Percentiles rank a stretch among this genome's conserved stretches.
phyloP scores from a whole-genome alignment of 2,888 invertebrate species.

The Lasioglossum figueresi region DNA sequence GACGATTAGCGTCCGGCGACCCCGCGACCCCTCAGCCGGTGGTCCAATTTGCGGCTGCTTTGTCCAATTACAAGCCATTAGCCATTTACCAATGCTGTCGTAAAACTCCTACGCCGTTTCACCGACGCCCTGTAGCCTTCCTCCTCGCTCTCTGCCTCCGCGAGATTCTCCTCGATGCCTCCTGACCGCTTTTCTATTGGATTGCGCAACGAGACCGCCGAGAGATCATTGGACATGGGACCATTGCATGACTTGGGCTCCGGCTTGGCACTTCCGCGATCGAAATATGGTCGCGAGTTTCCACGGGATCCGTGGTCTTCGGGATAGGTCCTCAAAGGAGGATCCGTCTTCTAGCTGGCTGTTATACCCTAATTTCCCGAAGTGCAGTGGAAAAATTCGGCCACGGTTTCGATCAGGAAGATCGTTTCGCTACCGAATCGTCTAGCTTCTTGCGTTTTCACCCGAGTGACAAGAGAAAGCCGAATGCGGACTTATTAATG shows the following conservation, averaged over 20 bases:
- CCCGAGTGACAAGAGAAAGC: conserved; percentile 9
- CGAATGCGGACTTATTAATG: conserved; percentile 1
- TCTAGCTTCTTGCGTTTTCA: background rate
- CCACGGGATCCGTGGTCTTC: background rate
- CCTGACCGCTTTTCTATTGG: conserved; percentile 14
- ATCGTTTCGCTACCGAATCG: background rate
- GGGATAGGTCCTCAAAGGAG: background rate
- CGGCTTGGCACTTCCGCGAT: background rate
- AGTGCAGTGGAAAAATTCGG: background rate
- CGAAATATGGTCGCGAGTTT: background rate
- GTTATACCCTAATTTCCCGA: background rate
- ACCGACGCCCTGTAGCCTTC: conserved; percentile 56
- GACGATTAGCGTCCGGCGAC: conserved; percentile 80
- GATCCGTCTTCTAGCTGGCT: background rate
- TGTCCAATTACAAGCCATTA: conserved; percentile 82
- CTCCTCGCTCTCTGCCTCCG: conserved; percentile 6
- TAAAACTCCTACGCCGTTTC: conserved; percentile 77
- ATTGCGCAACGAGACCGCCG: conserved; percentile 11
- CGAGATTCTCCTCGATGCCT: background rate
- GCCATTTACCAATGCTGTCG: conserved; percentile 78
- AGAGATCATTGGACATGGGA: background rate
- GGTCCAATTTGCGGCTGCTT: conserved; percentile 84
- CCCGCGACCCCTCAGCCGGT: conserved; percentile 79
- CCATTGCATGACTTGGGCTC: background rate
- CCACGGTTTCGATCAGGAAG: background rate